Percentiles rank a stretch among this genome's conserved stretches.
These are phyloP conservation scores for Camponotus fellah DNA, from an alignment of 2,888 invertebrate species.

Conservation along the genomic window DNA sequence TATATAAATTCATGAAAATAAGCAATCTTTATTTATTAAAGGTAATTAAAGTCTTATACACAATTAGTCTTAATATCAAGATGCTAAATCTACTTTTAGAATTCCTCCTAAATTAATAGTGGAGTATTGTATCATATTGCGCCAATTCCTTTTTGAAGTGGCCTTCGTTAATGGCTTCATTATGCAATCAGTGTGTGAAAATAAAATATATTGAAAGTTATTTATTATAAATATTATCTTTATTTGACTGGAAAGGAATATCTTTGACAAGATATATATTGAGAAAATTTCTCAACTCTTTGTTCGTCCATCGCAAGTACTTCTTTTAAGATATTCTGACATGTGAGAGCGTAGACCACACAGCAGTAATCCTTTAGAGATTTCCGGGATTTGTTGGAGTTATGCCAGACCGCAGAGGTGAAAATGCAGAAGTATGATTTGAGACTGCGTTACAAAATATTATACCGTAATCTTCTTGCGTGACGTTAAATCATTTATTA, in stretches of 20 bases:
- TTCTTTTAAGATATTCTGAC: slow-evolving; percentile 38
- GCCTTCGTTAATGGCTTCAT: not conserved
- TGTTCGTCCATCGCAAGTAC: not conserved
- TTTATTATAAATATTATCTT: not conserved
- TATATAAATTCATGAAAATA: too few relatives aligned
- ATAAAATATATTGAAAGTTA: not conserved
- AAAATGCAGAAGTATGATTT: slow-evolving; percentile 38
- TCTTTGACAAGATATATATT: not conserved
- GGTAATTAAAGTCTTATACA: too few relatives aligned
- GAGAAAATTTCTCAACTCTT: not conserved
- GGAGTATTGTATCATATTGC: too few relatives aligned
- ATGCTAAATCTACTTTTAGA: too few relatives aligned
- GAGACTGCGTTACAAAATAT: slow-evolving; percentile 42
- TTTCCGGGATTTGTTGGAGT: slow-evolving; percentile 46
- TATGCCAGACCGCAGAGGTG: slow-evolving; percentile 31
- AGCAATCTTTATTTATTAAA: too few relatives aligned
- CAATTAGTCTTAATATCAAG: too few relatives aligned
- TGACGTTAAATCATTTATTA: slow-evolving; percentile 27
- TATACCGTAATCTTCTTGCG: not conserved
- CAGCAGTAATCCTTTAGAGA: slow-evolving; percentile 48
- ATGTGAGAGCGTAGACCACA: slow-evolving; percentile 11
- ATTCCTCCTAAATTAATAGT: too few relatives aligned
- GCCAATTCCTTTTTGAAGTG: not conserved
- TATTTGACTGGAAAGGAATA: not conserved
- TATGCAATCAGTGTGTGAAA: not conserved